A percentile compares a stretch with the other conserved stretches of the same genome.
Evolutionary conservation across 92 coral and sea anemone genomes (phyloP).

Genomic region (Chrysogorgia sp.): DNA sequence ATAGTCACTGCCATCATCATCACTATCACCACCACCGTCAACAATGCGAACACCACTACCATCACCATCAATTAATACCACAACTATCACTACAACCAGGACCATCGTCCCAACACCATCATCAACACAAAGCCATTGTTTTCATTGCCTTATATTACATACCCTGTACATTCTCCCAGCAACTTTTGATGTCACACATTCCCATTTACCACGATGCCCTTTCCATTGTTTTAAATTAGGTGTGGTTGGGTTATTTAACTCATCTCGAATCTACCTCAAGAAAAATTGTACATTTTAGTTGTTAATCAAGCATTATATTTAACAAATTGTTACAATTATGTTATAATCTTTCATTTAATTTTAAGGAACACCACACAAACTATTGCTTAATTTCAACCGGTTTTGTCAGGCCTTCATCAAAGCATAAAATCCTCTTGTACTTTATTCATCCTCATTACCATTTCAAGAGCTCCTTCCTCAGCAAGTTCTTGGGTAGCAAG

Average conservation of each 20-base stretch:
- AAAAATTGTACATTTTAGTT: background rate
- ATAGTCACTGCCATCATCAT: no score
- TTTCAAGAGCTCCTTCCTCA: slow-evolving; percentile 68
- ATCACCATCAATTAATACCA: no score
- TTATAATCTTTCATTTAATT: no score
- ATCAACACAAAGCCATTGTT: no score
- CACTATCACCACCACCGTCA: no score
- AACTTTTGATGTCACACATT: slow-evolving; percentile 76
- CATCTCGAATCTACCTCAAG: slow-evolving; percentile 76
- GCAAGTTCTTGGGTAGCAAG: slow-evolving; percentile 85
- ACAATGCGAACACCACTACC: no score
- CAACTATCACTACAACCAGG: no score
- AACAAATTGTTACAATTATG: background rate
- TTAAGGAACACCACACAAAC: no score
- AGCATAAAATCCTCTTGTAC: no score
- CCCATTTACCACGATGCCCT: slow-evolving; percentile 75
- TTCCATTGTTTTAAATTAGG: slow-evolving; percentile 63
- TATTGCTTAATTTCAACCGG: no score
- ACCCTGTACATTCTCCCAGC: slow-evolving; percentile 94
- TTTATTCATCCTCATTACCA: slow-evolving; percentile 56
- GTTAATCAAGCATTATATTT: background rate
- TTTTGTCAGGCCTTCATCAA: no score
- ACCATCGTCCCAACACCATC: no score
- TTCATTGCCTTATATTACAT: background rate
- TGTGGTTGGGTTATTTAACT: slow-evolving; percentile 76